Percentiles rank a stretch among this genome's conserved stretches.
Evolutionary conservation across 2,797 vertebrate genomes (phyloP).

Genomic region (Delichon dasypus): DNA sequence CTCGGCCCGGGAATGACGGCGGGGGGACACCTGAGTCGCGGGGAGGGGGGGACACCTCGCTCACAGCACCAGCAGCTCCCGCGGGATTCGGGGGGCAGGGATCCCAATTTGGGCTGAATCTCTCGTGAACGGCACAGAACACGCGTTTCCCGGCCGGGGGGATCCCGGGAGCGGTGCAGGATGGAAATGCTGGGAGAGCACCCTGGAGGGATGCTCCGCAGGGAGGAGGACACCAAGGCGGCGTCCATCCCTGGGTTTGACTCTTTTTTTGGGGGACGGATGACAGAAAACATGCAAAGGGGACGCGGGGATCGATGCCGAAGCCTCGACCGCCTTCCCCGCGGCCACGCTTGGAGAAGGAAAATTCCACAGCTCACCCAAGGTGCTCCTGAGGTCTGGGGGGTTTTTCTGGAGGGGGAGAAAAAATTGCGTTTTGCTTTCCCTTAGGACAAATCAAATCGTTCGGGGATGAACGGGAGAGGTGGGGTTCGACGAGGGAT

Average conservation of each 20-base stretch:
- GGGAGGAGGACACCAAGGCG: rapidly evolving
- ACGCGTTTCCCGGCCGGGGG: background rate
- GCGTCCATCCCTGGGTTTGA: background rate
- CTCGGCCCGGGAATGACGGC: background rate
- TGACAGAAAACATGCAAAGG: conserved; percentile 4
- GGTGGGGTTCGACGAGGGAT: background rate
- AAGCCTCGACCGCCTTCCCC: background rate
- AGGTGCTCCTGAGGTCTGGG: conserved; percentile 40
- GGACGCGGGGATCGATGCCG: background rate
- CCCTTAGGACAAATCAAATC: background rate
- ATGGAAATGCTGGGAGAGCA: background rate
- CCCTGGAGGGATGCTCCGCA: rapidly evolving
- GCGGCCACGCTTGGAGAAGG: rapidly evolving
- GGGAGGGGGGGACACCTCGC: background rate
- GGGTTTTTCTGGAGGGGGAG: too few relatives aligned
- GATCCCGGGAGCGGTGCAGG: background rate
- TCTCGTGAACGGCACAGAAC: background rate
- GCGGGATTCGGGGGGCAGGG: background rate
- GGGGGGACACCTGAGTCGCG: background rate
- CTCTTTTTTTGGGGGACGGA: background rate
- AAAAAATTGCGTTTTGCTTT: background rate
- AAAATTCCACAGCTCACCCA: background rate
- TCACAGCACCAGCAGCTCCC: conserved; percentile 36
- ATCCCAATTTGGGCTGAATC: background rate
- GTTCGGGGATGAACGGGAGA: rapidly evolving